phyloP scores from a whole-genome alignment of 2,113 vertebrate genomes.

The Diadophis punctatus region DNA sequence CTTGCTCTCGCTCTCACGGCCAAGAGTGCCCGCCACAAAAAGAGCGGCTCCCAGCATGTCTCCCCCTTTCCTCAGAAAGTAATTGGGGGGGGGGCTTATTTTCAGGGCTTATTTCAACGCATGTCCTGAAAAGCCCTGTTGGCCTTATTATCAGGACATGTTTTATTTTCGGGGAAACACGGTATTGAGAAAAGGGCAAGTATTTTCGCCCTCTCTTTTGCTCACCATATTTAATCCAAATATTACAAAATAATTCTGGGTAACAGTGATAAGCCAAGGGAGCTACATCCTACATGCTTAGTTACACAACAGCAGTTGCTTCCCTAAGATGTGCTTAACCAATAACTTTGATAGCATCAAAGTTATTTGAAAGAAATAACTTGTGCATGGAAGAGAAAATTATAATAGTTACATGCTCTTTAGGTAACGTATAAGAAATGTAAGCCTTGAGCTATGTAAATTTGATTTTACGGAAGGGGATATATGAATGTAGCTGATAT shows the following conservation, averaged over 20 bases:
- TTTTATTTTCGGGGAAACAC: too few species aligned
- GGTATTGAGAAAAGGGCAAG: not conserved
- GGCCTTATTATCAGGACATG: too few species aligned
- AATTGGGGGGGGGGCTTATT: too few species aligned
- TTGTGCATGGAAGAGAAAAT: not conserved
- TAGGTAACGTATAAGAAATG: not conserved
- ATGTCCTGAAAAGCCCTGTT: too few species aligned
- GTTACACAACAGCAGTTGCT: not conserved
- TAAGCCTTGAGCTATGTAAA: not conserved
- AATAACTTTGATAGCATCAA: not conserved
- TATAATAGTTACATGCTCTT: not conserved
- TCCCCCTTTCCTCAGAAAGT: too few species aligned
- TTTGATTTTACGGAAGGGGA: not conserved
- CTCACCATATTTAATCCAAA: not conserved
- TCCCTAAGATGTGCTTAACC: not conserved
- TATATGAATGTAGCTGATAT: not conserved
- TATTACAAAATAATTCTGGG: not conserved
- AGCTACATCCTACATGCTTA: not conserved
- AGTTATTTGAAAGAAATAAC: not conserved
- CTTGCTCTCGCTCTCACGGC: too few species aligned
- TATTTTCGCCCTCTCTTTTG: not conserved
- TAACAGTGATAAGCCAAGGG: not conserved
- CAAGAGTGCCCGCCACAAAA: too few species aligned
- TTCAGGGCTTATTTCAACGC: too few species aligned
- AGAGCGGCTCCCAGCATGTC: too few species aligned